phyloP scores from a whole-genome alignment of 2,113 vertebrate species.

The Pteronura brasiliensis region DNA sequence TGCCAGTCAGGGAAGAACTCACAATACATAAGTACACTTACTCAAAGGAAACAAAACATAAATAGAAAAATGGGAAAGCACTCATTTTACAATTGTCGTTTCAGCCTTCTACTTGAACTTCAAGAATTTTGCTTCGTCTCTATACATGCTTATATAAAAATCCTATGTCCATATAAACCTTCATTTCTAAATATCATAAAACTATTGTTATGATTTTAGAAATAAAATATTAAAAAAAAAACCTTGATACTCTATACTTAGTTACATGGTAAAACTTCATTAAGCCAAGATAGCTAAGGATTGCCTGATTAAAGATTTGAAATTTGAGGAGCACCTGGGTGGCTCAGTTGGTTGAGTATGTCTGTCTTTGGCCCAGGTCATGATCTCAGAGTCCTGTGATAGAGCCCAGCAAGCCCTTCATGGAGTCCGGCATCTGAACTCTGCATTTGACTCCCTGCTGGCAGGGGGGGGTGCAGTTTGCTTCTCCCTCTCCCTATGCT shows the following conservation, averaged over 20 bases:
- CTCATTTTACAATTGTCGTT: background rate
- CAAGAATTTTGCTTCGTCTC: background rate
- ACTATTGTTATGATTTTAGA: background rate
- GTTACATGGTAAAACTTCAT: background rate
- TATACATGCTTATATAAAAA: background rate
- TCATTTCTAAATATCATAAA: constrained; percentile 1
- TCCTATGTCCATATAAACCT: background rate
- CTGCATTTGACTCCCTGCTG: background rate
- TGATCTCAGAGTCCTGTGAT: background rate
- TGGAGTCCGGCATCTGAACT: background rate
- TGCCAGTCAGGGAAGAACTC: background rate
- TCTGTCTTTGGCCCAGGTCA: background rate
- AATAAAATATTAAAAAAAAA: background rate
- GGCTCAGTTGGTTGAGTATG: background rate
- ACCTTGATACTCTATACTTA: background rate
- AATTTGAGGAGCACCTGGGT: background rate
- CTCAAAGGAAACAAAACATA: background rate
- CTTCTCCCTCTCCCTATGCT: background rate
- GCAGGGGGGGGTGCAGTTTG: background rate
- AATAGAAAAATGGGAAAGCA: background rate
- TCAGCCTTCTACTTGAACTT: background rate
- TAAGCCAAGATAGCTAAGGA: constrained; percentile 19
- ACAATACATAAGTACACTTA: background rate
- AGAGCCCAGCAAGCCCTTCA: background rate
- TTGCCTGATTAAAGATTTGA: constrained; percentile 44